Evolutionary conservation across 1,140 invertebrate genomes (phyloP), one percentile per base, ranked within the genome.

Genomic region (Physella acuta): DNA sequence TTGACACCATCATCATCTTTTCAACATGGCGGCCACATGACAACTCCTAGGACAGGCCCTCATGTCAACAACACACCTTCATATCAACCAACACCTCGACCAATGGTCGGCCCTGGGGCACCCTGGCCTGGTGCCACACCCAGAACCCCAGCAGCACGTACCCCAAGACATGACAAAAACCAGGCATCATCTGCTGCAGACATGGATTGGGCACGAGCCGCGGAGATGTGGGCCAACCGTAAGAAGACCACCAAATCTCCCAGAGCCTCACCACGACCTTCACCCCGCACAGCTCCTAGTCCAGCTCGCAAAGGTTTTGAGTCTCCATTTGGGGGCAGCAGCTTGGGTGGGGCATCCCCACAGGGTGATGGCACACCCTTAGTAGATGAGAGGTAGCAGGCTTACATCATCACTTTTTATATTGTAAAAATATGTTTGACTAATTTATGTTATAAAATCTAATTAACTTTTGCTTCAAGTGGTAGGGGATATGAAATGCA

Each of bases 341-440:
- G 83, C 4, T 72, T 76, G 77, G 63, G 70, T 72, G 24, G 70
- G 68, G 37, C 73, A 71, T 93, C 92, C 28, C 86, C 94, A 3
- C 77, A 78, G 20, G 94, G 93, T 63, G 93, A 95, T 82, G 91
- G 92, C 31, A 95, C 94, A 55, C 93, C 94, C 1, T 84, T 95
- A 0, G 94, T 94, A 83, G 94, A 96, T 81, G 94, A 95, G 82
- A 92, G 90, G 77, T 92, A 66, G 39, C 39, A 44, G n/a, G n/a
- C n/a, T n/a, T n/a, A n/a, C n/a, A n/a, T n/a, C n/a, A n/a, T n/a
- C n/a, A n/a, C n/a, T n/a, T n/a, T n/a, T n/a, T n/a, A n/a, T n/a
- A n/a, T n/a, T n/a, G n/a, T n/a, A n/a, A n/a, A n/a, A n/a, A n/a
- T n/a, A n/a, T n/a, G n/a, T n/a, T n/a, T n/a, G n/a, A n/a, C n/a